A percentile compares a stretch with the other conserved stretches of the same genome.
These are phyloP conservation scores for Drosophila tropicalis DNA, from an alignment of 1,140 invertebrate genomes.

Conservation along the genomic window DNA sequence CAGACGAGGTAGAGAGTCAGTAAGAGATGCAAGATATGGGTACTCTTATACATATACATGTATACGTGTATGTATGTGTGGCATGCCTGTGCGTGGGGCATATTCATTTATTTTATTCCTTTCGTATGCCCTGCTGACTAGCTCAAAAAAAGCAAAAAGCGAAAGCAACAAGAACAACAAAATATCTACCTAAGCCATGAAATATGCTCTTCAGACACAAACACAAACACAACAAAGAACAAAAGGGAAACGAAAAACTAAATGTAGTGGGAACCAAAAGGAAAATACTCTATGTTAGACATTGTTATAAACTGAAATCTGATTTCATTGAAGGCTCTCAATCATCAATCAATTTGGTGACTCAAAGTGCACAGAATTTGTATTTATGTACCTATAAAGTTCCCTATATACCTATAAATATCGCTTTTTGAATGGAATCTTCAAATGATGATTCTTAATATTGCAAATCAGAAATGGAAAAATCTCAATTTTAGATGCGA, in stretches of 20 bases:
- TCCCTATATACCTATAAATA: no score
- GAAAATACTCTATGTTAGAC: neutral
- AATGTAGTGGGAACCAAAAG: neutral
- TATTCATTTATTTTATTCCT: conserved; percentile 74
- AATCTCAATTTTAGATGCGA: no score
- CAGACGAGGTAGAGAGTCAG: conserved; percentile 4
- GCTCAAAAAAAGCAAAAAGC: conserved; percentile 42
- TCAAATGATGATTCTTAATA: no score
- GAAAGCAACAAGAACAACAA: conserved; percentile 17
- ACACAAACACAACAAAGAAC: neutral
- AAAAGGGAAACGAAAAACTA: neutral
- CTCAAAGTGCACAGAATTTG: no score
- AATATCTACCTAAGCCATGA: conserved; percentile 69
- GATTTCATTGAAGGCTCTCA: no score
- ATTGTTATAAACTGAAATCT: no score
- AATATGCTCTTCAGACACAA: conserved; percentile 61
- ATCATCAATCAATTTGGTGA: no score
- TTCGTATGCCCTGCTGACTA: conserved; percentile 59
- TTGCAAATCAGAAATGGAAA: no score
- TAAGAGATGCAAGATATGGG: neutral
- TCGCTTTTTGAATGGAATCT: no score
- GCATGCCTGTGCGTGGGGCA: conserved; percentile 68
- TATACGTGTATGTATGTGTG: conserved; percentile 25
- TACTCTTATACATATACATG: neutral
- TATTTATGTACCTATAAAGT: no score